Percentiles rank a stretch among this genome's conserved stretches.
Conservation (phyloP, 1,140 invertebrate genomes). For the Colletes latitarsis region DNA sequence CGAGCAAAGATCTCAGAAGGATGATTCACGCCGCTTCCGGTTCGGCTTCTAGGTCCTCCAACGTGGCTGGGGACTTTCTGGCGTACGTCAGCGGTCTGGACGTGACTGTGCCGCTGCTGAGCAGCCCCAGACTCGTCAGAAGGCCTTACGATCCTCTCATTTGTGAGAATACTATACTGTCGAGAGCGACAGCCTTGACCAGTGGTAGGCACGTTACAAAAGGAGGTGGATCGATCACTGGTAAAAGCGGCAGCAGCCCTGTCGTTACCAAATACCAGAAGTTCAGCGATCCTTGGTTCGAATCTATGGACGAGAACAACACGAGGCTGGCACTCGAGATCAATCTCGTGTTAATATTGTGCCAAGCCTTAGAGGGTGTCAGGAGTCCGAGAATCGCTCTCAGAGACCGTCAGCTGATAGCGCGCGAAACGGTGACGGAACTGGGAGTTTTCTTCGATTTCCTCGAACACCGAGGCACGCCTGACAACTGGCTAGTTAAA, state of each 20-base stretch:
- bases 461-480: slow-evolving; percentile 70
- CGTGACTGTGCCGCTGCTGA: slow-evolving; percentile 73
- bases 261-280: slow-evolving; percentile 44
- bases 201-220: slow-evolving; percentile 68
- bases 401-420: slow-evolving; percentile 78
- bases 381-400: slow-evolving; percentile 76
- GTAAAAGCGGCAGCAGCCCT: slow-evolving; percentile 58
- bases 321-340: slow-evolving; percentile 77
- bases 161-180: slow-evolving; percentile 79
- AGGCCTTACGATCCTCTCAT: slow-evolving; percentile 79
- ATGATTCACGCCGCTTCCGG: slow-evolving; percentile 67
- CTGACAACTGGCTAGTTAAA: slow-evolving; percentile 62
- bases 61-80: slow-evolving; percentile 63
- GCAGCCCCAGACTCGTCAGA: slow-evolving; percentile 74
- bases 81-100: slow-evolving; percentile 74
- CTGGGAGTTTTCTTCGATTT: slow-evolving; percentile 79
- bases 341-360: slow-evolving; percentile 76
- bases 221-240: slow-evolving; percentile 48
- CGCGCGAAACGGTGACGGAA: slow-evolving; percentile 77
- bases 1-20: slow-evolving; percentile 73
- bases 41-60: slow-evolving; percentile 48
- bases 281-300: slow-evolving; percentile 77
- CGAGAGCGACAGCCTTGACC: slow-evolving; percentile 74
- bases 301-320: slow-evolving; percentile 79
- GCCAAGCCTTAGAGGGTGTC: slow-evolving; percentile 77